Evolutionary conservation across 2,797 vertebrate genomes (phyloP).

Genomic region (Echeneis naucrates): DNA sequence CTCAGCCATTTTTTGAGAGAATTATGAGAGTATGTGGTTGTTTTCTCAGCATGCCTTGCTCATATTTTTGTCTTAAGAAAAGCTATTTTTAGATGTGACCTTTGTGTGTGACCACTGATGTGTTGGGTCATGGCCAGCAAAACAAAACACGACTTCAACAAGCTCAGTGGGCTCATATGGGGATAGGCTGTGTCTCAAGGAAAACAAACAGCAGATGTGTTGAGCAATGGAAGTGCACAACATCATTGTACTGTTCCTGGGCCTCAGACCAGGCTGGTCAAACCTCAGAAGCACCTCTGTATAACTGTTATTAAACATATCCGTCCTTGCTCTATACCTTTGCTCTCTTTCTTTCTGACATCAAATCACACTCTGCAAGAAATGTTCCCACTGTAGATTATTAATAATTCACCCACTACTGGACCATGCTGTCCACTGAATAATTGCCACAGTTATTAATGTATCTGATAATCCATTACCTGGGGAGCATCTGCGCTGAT

Average conservation of each 20-base stretch:
- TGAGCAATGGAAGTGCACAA: conserved; percentile 52
- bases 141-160: conserved; percentile 61
- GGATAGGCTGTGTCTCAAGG: conserved; percentile 51
- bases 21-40: conserved; percentile 20
- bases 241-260: conserved; percentile 39
- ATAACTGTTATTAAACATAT: conserved; percentile 30
- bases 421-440: conserved; percentile 54
- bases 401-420: conserved; percentile 63
- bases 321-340: background rate
- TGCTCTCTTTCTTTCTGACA: conserved; percentile 51
- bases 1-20: conserved; percentile 29
- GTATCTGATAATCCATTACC: conserved; percentile 61
- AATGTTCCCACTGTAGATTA: conserved; percentile 52
- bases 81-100: conserved; percentile 55
- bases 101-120: conserved; percentile 47
- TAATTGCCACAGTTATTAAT: conserved; percentile 69
- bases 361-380: conserved; percentile 60
- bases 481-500: conserved; percentile 57
- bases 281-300: conserved; percentile 40
- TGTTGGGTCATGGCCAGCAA: conserved; percentile 44
- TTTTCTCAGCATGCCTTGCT: conserved; percentile 24
- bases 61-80: conserved; percentile 27
- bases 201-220: conserved; percentile 58
- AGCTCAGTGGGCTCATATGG: conserved; percentile 33
- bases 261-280: conserved; percentile 51